Conservation (phyloP, 2,113 vertebrate species). For the Oreotrochilus melanogaster region DNA sequence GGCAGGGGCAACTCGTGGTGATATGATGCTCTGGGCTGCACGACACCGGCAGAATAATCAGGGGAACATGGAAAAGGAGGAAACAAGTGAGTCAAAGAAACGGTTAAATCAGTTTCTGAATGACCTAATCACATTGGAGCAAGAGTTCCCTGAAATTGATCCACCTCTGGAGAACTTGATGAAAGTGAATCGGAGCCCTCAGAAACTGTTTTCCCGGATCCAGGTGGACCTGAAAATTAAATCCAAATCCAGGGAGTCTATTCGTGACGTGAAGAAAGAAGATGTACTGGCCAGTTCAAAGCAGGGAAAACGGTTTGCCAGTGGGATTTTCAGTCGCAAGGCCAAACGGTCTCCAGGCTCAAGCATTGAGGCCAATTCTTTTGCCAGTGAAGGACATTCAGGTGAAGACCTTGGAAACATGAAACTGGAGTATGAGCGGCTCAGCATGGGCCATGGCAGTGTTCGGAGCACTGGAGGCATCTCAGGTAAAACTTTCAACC, state of each 20-base stretch:
- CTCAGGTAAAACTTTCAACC: slow-evolving; percentile 72
- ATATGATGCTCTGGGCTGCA: slow-evolving; percentile 78
- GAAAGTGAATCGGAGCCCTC: slow-evolving; percentile 47
- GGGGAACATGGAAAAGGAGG: slow-evolving; percentile 56
- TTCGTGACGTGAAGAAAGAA: slow-evolving; percentile 51
- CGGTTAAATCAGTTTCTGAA: slow-evolving; percentile 78
- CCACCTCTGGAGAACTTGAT: slow-evolving; percentile 48
- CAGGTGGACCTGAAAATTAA: slow-evolving; percentile 62
- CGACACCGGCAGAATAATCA: slow-evolving; percentile 52
- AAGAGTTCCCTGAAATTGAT: slow-evolving; percentile 75
- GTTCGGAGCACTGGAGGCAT: slow-evolving; percentile 39
- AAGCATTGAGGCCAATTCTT: slow-evolving; percentile 47
- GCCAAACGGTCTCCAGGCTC: slow-evolving; percentile 46
- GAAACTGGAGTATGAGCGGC: slow-evolving; percentile 53
- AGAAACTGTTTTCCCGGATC: slow-evolving; percentile 37
- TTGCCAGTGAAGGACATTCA: slow-evolving; percentile 65
- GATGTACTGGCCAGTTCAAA: slow-evolving; percentile 58
- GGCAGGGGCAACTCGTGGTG: slow-evolving; percentile 77
- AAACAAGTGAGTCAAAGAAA: slow-evolving; percentile 67
- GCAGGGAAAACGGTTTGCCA: slow-evolving; percentile 54
- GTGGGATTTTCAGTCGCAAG: slow-evolving; percentile 59
- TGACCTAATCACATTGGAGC: slow-evolving; percentile 79
- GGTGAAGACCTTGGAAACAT: slow-evolving; percentile 67
- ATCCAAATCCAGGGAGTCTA: slow-evolving; percentile 64
- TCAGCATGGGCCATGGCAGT: slow-evolving; percentile 18